phyloP scores from a whole-genome alignment of 2,797 vertebrate species.

The Bryconaethiops microstoma region DNA sequence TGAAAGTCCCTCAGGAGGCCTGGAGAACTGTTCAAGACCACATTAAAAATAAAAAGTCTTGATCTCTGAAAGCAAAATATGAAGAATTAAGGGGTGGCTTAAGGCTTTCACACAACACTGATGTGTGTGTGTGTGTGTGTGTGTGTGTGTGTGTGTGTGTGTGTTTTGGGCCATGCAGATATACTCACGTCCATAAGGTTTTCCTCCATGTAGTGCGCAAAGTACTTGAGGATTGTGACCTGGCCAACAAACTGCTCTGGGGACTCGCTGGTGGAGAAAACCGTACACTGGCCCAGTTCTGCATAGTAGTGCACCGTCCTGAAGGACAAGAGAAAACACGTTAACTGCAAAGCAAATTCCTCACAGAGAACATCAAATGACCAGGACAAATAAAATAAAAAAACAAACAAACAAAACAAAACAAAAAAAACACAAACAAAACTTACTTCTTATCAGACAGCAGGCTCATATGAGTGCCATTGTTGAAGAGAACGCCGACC shows the following conservation, averaged over 20 bases:
- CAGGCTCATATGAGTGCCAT: slow-evolving; percentile 87
- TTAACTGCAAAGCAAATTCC: slow-evolving; percentile 5
- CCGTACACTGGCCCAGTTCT: slow-evolving; percentile 84
- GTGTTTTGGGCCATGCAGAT: neutral
- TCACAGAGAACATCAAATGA: neutral
- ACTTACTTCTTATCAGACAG: slow-evolving; percentile 86
- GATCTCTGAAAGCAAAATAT: neutral
- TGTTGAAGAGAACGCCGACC: slow-evolving; percentile 88
- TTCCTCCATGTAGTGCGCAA: slow-evolving; percentile 90
- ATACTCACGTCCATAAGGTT: slow-evolving; percentile 89
- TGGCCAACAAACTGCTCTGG: slow-evolving; percentile 85
- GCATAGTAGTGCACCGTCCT: slow-evolving; percentile 89
- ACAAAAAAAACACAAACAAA: too few relatives aligned
- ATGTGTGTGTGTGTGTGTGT: too few relatives aligned
- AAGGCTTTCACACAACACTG: too few relatives aligned
- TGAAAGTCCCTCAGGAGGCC: too few relatives aligned
- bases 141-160: too few relatives aligned
- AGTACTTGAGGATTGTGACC: slow-evolving; percentile 88
- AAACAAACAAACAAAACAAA: too few relatives aligned
- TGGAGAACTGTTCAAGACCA: too few relatives aligned
- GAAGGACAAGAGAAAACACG: neutral
- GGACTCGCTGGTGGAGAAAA: slow-evolving; percentile 79
- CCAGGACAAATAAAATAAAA: too few relatives aligned
- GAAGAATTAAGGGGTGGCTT: neutral
- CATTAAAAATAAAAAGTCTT: neutral